A percentile compares a stretch with the other conserved stretches of the same genome.
Conservation (phyloP, 2,888 invertebrate species). For the Helicoverpa assulta region DNA sequence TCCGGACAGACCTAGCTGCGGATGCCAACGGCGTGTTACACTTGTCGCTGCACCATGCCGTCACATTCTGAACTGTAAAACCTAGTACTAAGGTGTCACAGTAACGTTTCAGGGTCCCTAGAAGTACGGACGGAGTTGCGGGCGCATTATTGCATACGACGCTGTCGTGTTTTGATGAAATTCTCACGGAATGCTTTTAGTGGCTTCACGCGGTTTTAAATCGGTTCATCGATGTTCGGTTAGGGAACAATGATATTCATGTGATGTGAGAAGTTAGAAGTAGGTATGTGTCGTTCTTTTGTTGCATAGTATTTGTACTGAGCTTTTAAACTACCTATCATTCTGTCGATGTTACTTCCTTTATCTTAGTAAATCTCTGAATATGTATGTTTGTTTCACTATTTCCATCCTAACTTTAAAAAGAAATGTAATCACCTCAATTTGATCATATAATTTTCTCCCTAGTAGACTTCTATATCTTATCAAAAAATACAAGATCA, state of each 20-base stretch:
- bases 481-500: neutral
- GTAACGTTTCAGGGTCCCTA: slow-evolving; percentile 22
- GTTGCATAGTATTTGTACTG: neutral
- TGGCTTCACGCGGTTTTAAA: slow-evolving; percentile 54
- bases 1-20: slow-evolving; percentile 88
- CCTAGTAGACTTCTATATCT: neutral
- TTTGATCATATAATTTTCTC: neutral
- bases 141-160: slow-evolving; percentile 71
- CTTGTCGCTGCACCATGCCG: slow-evolving; percentile 70
- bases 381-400: neutral
- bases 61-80: slow-evolving; percentile 76
- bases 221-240: slow-evolving; percentile 39
- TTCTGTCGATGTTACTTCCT: neutral
- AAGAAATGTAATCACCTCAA: neutral
- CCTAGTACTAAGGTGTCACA: slow-evolving; percentile 61
- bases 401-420: neutral
- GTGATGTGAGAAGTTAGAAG: slow-evolving; percentile 5
- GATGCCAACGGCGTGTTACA: slow-evolving; percentile 85
- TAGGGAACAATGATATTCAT: slow-evolving; percentile 8
- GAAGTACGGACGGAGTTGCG: slow-evolving; percentile 52
- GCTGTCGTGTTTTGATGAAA: slow-evolving; percentile 74
- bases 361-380: neutral
- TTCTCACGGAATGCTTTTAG: slow-evolving; percentile 73
- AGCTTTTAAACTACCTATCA: slow-evolving; percentile 1
- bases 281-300: slow-evolving; percentile 6